Conservation (phyloP, 2,888 invertebrate genomes). For the Colostygia pectinataria region DNA sequence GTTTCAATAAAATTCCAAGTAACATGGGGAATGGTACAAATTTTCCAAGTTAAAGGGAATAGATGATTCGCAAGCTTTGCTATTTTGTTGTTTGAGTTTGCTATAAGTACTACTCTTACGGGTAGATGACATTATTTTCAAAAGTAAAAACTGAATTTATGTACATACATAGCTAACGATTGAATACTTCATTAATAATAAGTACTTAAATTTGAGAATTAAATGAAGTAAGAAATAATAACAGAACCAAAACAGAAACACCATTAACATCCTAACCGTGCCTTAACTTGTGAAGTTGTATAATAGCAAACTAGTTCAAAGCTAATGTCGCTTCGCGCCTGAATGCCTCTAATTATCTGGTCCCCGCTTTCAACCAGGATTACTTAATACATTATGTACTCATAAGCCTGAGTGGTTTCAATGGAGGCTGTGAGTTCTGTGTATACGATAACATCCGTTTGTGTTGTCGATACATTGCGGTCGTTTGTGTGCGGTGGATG, state of each 20-base stretch:
- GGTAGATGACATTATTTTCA: conserved; percentile 33
- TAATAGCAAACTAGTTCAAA: conserved; percentile 42
- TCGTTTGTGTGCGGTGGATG: no score
- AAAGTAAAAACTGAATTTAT: conserved; percentile 21
- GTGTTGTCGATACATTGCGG: conserved; percentile 31
- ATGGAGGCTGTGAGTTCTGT: conserved; percentile 20
- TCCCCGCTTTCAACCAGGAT: conserved; percentile 39
- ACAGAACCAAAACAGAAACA: no score
- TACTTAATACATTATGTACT: conserved; percentile 25
- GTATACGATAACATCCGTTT: conserved; percentile 30
- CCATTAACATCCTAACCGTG: background rate
- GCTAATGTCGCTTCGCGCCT: conserved; percentile 42
- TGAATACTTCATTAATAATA: no score
- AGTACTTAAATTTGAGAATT: no score
- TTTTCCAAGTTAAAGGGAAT: conserved; percentile 38
- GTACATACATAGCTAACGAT: no score
- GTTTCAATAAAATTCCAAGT: conserved; percentile 31
- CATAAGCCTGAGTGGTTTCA: conserved; percentile 24
- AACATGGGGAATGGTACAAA: conserved; percentile 33
- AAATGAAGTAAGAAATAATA: no score
- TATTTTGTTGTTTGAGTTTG: conserved; percentile 31
- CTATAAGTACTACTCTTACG: background rate
- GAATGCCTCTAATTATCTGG: conserved; percentile 46
- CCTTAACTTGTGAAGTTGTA: conserved; percentile 2
- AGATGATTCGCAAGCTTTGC: conserved; percentile 35